Conservation (phyloP, 2,888 invertebrate species). For the Megaustenia siamemsis region DNA sequence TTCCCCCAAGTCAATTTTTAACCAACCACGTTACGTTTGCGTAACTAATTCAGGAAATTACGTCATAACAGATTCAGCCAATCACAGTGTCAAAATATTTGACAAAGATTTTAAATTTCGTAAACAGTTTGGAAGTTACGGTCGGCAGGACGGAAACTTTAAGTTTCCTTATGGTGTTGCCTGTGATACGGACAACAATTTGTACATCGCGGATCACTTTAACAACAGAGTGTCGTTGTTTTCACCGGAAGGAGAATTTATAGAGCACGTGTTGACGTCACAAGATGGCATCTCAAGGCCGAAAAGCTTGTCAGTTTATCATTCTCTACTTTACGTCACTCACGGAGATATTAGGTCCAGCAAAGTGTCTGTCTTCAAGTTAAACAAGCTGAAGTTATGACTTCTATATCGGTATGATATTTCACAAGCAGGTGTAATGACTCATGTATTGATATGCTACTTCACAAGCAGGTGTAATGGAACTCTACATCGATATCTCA, state of each 20-base stretch:
- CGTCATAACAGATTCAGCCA: constrained; percentile 81
- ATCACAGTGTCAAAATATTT: constrained; percentile 81
- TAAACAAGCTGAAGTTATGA: no score
- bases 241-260: constrained; percentile 64
- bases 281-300: constrained; percentile 60
- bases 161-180: constrained; percentile 82
- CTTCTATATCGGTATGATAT: no score
- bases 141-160: constrained; percentile 80
- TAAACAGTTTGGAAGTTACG: constrained; percentile 80
- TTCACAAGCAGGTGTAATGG: no score
- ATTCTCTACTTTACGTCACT: constrained; percentile 36
- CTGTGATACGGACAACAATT: constrained; percentile 80
- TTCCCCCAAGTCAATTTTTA: constrained; percentile 71
- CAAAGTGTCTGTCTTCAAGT: constrained; percentile 52
- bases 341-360: constrained; percentile 41
- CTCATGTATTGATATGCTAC: no score
- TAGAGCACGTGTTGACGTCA: constrained; percentile 63
- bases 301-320: constrained; percentile 56
- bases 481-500: no score
- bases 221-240: constrained; percentile 75
- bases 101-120: constrained; percentile 79
- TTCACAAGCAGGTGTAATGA: no score
- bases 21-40: constrained; percentile 81
- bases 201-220: constrained; percentile 82
- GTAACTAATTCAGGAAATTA: constrained; percentile 79